Percentiles rank a stretch among this genome's conserved stretches.
Evolutionary conservation across 2,113 vertebrate genomes (phyloP).

Genomic region (Dipodomys stephensi): DNA sequence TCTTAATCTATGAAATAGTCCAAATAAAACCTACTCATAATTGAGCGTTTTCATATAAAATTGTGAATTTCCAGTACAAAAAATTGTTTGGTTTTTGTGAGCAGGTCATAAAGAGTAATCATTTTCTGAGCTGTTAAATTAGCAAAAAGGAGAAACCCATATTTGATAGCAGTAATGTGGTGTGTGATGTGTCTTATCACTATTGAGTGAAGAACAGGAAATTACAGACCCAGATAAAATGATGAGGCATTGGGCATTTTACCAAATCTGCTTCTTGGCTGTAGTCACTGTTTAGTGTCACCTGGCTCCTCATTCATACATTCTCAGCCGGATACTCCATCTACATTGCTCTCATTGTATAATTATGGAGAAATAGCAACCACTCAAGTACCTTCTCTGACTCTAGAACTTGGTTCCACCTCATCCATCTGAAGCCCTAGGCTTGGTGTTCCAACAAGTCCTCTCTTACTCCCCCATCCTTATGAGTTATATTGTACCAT

Average conservation of each 20-base stretch:
- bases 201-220: slow-evolving; percentile 50
- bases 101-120: not conserved
- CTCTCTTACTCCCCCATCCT: not conserved
- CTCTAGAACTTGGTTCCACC: not conserved
- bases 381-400: not conserved
- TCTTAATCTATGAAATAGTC: slow-evolving; percentile 9
- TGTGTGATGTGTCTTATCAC: slow-evolving; percentile 53
- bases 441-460: not conserved
- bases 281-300: slow-evolving; percentile 2
- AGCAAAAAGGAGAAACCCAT: slow-evolving; percentile 45
- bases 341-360: not conserved
- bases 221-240: slow-evolving; percentile 54
- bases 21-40: not conserved
- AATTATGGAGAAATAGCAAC: slow-evolving; percentile 8
- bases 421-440: not conserved
- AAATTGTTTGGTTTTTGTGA: not conserved
- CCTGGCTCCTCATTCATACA: not conserved
- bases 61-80: slow-evolving; percentile 11
- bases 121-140: slow-evolving; percentile 41
- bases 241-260: not conserved
- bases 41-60: not conserved
- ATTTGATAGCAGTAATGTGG: not conserved
- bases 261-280: not conserved
- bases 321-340: not conserved
- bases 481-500: not conserved